Evolutionary conservation across 2,113 vertebrate species (phyloP).

Genomic region (Heterocephalus glaber): DNA sequence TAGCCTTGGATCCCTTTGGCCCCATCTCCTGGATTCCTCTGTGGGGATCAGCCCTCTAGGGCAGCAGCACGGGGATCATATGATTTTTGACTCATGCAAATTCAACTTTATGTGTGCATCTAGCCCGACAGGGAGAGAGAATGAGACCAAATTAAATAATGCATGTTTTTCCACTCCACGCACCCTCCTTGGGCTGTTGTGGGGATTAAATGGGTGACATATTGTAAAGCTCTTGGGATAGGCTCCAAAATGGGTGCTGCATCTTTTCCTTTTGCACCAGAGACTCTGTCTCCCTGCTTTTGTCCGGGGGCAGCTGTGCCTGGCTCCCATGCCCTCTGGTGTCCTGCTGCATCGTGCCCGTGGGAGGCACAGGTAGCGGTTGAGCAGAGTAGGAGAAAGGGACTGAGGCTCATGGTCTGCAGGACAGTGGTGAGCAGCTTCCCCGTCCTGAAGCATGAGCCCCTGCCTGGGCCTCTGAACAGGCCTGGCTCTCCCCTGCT

Average conservation of each 20-base stretch:
- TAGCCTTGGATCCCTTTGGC: neutral
- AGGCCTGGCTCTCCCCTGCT: neutral
- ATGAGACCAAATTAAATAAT: constrained; percentile 32
- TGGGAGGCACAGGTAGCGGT: neutral
- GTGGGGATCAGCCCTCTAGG: neutral
- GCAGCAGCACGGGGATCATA: neutral
- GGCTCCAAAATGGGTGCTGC: neutral
- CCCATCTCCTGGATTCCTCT: neutral
- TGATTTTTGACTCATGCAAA: neutral
- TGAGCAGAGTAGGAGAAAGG: neutral
- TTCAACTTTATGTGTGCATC: neutral
- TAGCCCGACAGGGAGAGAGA: neutral
- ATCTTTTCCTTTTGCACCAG: neutral
- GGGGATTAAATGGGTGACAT: neutral
- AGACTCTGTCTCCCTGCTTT: neutral
- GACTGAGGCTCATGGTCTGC: fast-evolving
- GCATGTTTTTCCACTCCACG: neutral
- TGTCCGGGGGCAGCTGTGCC: neutral
- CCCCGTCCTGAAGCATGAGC: neutral
- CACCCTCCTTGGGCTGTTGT: neutral
- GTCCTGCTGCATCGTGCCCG: neutral
- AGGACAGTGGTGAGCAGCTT: neutral
- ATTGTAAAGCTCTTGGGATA: neutral
- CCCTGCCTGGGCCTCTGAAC: neutral
- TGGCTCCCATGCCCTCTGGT: neutral